Percentiles rank a stretch among this genome's conserved stretches.
Evolutionary conservation across 2,113 vertebrate genomes (phyloP).

Genomic region (Cebidichthys violaceus): DNA sequence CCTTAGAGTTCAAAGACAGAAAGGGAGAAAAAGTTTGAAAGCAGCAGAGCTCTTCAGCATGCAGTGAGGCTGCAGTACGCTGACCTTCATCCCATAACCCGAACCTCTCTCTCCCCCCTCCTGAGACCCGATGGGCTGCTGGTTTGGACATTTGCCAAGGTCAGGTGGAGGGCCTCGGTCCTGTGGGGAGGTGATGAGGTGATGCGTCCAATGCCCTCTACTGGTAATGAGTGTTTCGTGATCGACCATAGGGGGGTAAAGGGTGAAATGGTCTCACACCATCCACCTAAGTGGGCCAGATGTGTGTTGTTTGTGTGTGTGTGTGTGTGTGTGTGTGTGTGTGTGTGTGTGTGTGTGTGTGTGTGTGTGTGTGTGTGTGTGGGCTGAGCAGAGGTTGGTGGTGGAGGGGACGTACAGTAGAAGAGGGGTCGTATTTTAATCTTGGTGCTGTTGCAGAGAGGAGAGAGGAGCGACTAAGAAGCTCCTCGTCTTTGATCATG

Average conservation of each 20-base stretch:
- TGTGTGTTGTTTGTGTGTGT: slow-evolving; percentile 13
- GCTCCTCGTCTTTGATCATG: too few species aligned
- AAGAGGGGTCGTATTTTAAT: not conserved
- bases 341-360: slow-evolving; percentile 16
- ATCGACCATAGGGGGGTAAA: slow-evolving; percentile 24
- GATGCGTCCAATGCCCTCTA: slow-evolving; percentile 59
- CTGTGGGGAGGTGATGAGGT: slow-evolving; percentile 62
- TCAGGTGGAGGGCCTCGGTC: slow-evolving; percentile 48
- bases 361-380: slow-evolving; percentile 9
- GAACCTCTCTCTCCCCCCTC: slow-evolving; percentile 46
- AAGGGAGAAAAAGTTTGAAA: slow-evolving; percentile 4
- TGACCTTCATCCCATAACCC: slow-evolving; percentile 68
- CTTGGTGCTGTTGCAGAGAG: not conserved
- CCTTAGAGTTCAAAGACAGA: slow-evolving; percentile 7
- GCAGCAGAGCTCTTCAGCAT: slow-evolving; percentile 60
- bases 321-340: slow-evolving; percentile 9
- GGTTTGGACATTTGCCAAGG: slow-evolving; percentile 68
- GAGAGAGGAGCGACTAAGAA: too few species aligned
- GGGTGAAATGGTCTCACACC: slow-evolving; percentile 33
- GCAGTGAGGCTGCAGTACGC: slow-evolving; percentile 19
- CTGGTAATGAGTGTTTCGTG: slow-evolving; percentile 58
- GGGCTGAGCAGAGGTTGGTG: slow-evolving; percentile 11
- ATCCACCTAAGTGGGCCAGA: slow-evolving; percentile 9
- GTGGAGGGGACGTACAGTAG: not conserved
- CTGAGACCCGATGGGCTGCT: slow-evolving; percentile 48